Base-by-base conservation (phyloP, 2,113 vertebrate species). In the Siniperca knerii region DNA sequence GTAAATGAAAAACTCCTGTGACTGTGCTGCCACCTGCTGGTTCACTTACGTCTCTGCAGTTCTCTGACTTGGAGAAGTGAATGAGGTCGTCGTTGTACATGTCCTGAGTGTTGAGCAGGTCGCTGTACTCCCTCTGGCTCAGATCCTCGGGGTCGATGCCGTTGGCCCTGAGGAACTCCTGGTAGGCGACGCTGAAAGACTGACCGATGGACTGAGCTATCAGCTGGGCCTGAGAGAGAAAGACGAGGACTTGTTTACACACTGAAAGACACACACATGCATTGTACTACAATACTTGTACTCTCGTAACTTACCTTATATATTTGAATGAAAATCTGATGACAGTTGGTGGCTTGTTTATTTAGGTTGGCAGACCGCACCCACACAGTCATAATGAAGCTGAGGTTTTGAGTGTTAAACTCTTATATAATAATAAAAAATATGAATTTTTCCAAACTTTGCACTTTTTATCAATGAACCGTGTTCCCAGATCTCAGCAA, bases 51-150 rank as follows among this genome's bases (percentile, higher is more conserved):
- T 99, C 98, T 96, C 96, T 98, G 95, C 98, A 99, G 95, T 99
- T 99, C 94, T 99, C 98, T 0, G 98, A 99, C 93, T 99, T 99
- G 87, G 98, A 99, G 95, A 99, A 99, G 93, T 99, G 98, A 92
- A 99, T 98, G 95, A 99, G 96, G 94, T 99, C 98, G 4, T 99
- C 98, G 33, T 99, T 99, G 96, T 99, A 99, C 98, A 99, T 99
- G 95, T 99, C 98, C 93, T 99, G 98, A 92, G 98, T 99, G 93
- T 97, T 99, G 90, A 99, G 98, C 91, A 99, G 95, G 94, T 99
- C 98, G 2, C 98, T 99, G 70, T 99, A 99, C 87, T 99, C 98
- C 87, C 98, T 96, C 95, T 99, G 98, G 94, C 98, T 99, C 85
- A 99, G 96, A 50, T 99, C 98, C 92, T 99, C 97, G 0, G 98